A percentile compares a stretch with the other conserved stretches of the same genome.
These are phyloP conservation scores for Cisticola juncidis DNA, from an alignment of 2,113 vertebrate genomes.

Conservation along the genomic window DNA sequence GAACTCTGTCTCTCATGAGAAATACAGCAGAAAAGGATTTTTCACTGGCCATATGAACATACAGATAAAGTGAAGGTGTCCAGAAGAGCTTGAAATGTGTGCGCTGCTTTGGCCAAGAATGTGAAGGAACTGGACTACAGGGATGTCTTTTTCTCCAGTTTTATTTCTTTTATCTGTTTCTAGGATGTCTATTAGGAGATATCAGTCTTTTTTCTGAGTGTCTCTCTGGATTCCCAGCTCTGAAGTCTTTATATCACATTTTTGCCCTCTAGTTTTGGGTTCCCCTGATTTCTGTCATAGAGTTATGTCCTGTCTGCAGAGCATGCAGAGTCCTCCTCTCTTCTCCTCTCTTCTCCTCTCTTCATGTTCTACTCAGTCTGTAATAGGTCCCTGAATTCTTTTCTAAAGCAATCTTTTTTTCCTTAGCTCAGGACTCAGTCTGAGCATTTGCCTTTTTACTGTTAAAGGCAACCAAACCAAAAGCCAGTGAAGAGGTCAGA, in stretches of 20 bases:
- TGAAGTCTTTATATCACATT: background rate
- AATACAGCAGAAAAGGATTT: background rate
- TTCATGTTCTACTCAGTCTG: background rate
- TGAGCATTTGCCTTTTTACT: background rate
- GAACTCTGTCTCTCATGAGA: background rate
- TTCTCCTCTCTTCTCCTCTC: background rate
- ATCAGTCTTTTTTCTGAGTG: background rate
- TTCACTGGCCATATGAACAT: background rate
- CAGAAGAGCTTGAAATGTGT: background rate
- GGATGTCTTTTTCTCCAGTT: background rate
- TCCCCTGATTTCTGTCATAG: background rate
- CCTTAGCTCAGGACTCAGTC: background rate
- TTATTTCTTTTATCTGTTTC: background rate
- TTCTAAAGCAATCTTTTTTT: background rate
- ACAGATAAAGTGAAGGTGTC: background rate
- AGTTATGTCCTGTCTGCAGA: background rate
- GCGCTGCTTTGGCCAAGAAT: background rate
- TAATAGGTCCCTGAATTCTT: background rate
- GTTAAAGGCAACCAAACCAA: background rate
- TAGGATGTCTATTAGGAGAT: background rate
- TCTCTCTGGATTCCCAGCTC: background rate
- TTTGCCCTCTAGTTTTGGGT: background rate
- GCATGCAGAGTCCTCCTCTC: accelerated
- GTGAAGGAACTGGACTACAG: background rate
- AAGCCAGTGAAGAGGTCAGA: background rate